Conservation (phyloP, 2,797 vertebrate genomes). For the Euthynnus affinis region DNA sequence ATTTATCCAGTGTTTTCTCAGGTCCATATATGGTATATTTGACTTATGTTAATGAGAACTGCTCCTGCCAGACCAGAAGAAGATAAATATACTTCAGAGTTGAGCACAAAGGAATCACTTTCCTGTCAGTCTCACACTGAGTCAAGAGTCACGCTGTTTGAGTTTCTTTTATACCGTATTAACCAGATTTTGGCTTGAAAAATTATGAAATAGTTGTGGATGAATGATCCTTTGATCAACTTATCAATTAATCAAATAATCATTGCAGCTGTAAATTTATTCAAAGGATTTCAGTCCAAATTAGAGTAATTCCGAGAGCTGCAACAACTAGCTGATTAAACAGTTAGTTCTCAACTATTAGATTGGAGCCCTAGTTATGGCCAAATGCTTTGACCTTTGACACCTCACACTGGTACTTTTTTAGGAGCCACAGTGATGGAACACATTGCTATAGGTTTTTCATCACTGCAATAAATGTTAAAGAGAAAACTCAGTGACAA, state of each 20-base stretch:
- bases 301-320: too few relatives aligned
- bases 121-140: conserved; percentile 29
- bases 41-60: conserved; percentile 62
- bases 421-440: conserved; percentile 6
- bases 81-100: conserved; percentile 63
- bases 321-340: too few relatives aligned
- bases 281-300: too few relatives aligned
- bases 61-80: conserved; percentile 61
- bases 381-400: too few relatives aligned
- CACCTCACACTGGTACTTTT: not conserved
- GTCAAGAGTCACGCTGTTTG: conserved; percentile 25
- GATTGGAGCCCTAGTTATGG: too few relatives aligned
- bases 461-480: conserved; percentile 28
- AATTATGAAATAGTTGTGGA: too few relatives aligned
- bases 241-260: too few relatives aligned
- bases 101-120: conserved; percentile 42
- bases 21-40: conserved; percentile 43
- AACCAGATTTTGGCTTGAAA: not conserved
- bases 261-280: too few relatives aligned
- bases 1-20: conserved; percentile 60
- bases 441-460: conserved; percentile 14
- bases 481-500: not conserved
- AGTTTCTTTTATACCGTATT: conserved; percentile 16
- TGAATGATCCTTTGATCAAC: too few relatives aligned
- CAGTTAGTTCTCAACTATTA: too few relatives aligned